Conservation (phyloP, 1,140 invertebrate genomes). For the Drosophila nigrodunni region DNA sequence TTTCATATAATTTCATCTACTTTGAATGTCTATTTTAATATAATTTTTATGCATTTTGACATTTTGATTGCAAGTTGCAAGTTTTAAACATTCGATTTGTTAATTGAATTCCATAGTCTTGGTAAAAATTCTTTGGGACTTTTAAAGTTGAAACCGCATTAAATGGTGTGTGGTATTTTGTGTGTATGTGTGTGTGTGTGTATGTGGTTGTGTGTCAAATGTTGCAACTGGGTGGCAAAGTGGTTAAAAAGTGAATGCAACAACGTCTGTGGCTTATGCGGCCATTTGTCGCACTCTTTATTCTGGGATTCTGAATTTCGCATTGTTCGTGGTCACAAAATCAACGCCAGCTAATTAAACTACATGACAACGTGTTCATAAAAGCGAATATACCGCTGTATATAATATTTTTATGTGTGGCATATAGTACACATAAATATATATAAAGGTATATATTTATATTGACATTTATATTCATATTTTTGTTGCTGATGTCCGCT, state of each 20-base stretch:
- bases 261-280: conserved; percentile 35
- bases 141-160: conserved; percentile 9
- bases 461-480: conserved; percentile 13
- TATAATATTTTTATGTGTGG: not conserved
- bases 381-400: conserved; percentile 42
- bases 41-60: not conserved
- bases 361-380: conserved; percentile 52
- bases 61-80: not conserved
- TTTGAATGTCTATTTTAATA: not conserved
- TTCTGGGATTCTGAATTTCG: conserved; percentile 10
- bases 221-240: conserved; percentile 5
- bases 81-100: not conserved
- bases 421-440: conserved; percentile 4
- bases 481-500: conserved; percentile 40
- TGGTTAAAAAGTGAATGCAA: conserved; percentile 41
- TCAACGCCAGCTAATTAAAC: conserved; percentile 54
- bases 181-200: not conserved
- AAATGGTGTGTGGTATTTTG: not conserved
- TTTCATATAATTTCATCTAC: conserved; percentile 9
- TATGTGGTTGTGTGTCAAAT: not conserved
- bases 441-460: conserved; percentile 13
- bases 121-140: not conserved
- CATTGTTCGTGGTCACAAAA: conserved; percentile 43
- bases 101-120: conserved; percentile 6
- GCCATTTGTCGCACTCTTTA: conserved; percentile 46